Conservation (phyloP, 1,140 invertebrate genomes). For the Ceratitis capitata region DNA sequence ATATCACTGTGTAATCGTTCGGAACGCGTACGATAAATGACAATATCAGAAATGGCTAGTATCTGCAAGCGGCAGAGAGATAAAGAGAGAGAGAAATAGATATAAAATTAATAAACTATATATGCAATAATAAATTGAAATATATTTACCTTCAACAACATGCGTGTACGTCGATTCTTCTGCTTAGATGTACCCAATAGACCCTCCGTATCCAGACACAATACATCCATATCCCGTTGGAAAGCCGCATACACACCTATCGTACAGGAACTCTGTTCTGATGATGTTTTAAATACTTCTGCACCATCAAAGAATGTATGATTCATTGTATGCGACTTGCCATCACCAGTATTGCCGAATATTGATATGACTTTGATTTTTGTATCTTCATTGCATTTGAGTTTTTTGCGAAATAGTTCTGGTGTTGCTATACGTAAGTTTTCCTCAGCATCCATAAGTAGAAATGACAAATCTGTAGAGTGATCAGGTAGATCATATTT, state of each 20-base stretch:
- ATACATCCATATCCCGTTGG: constrained; percentile 72
- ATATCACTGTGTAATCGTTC: constrained; percentile 82
- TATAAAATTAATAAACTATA: neutral
- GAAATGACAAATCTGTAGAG: constrained; percentile 58
- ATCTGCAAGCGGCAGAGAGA: constrained; percentile 62
- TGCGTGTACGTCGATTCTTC: constrained; percentile 76
- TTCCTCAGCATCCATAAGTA: constrained; percentile 70
- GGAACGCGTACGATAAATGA: constrained; percentile 82
- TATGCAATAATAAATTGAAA: too few relatives aligned
- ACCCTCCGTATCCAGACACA: constrained; percentile 86
- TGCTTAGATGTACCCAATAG: constrained; percentile 70
- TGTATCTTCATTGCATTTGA: constrained; percentile 65
- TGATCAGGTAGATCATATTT: constrained; percentile 40
- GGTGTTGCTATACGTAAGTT: constrained; percentile 67
- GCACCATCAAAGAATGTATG: constrained; percentile 80
- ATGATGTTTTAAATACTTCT: constrained; percentile 80
- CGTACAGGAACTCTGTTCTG: constrained; percentile 79
- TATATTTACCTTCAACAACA: constrained; percentile 75
- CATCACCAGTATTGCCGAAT: constrained; percentile 88
- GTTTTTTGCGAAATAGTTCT: constrained; percentile 68
- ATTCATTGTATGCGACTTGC: constrained; percentile 86
- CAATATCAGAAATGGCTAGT: constrained; percentile 83
- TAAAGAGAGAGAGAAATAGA: neutral
- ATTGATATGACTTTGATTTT: constrained; percentile 87
- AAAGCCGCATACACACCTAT: constrained; percentile 84